Evolutionary conservation across 1,140 invertebrate species (phyloP), one percentile per base, ranked within the genome.

Genomic region (Holcopasites calliopsidis): DNA sequence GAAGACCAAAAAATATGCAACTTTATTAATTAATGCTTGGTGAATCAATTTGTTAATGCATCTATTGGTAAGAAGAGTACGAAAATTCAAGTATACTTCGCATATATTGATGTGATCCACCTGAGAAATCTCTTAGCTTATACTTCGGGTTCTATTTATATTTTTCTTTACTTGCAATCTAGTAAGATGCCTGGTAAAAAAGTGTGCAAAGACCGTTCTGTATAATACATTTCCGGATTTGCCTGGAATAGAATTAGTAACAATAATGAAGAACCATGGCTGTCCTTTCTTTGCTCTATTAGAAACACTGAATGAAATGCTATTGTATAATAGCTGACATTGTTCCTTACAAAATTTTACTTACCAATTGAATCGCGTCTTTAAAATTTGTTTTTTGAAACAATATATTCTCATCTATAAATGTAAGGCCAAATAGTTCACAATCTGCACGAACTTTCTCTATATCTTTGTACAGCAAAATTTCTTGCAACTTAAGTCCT

Each of bases 311-410:
- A n/a, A n/a, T n/a, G n/a, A n/a, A n/a, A n/a, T n/a, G n/a, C n/a
- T n/a, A n/a, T n/a, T n/a, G n/a, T n/a, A n/a, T n/a, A n/a, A n/a
- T n/a, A n/a, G n/a, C n/a, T n/a, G n/a, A n/a, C n/a, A n/a, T n/a
- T n/a, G n/a, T n/a, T n/a, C 11, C 26, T n/a, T 7, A n/a, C 33
- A 1, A 18, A 57, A 8, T 57, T 66, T 2, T 26, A 76, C 84
- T 79, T 61, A 90, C 88, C 75, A 80, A 33, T 71, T 79, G n/a
- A 16, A 82, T 38, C 52, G 72, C 35, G 0, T 73, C 33, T 28
- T 88, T 82, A 31, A 89, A 90, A 33, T 75, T 75, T 6, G 28
- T n/a, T 75, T 87, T 88, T 77, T 88, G 75, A 80, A 91, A 91
- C 31, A 77, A 62, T 44, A 91, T 38, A 64, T 88, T 86, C 55